Evolutionary conservation across 2,113 vertebrate species (phyloP), one percentile per base, ranked within the genome.

Genomic region (Lophius piscatorius): DNA sequence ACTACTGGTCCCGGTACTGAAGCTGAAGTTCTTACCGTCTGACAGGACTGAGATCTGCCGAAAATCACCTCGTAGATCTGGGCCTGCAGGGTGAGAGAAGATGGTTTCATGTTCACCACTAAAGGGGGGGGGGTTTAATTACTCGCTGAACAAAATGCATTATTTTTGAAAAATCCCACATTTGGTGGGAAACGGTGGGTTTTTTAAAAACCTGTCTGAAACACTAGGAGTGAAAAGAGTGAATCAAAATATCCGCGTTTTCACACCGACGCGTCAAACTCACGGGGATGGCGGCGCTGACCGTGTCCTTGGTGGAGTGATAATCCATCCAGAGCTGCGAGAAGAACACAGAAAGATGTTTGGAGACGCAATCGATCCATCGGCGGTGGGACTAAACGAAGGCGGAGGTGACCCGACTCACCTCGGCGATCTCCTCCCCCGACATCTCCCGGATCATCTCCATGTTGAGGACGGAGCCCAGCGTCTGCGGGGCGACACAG

Each of bases 261-360:
- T n/a, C n/a, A n/a, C n/a, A n/a, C n/a, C n/a, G n/a, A n/a, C n/a
- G n/a, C 12, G 23, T 59, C 1, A 3, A 34, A 93, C 97, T 95
- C 89, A 99, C 97, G 36, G 97, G 95, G 87, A 99, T 96, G 80
- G 94, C 93, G 10, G 97, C 95, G 36, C 94, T 96, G 88, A 98
- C 91, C 0, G 95, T 96, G 79, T 98, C 94, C 84, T 94, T 94
- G 22, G 83, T 84, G 46, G 95, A 90, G 81, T 92, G 98, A 86
- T 94, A 96, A 18, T 93, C 88, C 87, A 91, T 94, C 97, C 96
- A 99, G 42, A 99, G 94, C 97, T 99, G 86, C n/a, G 74, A 63
- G 54, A 24, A 57, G 1, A 86, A 55, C 36, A 11, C 5, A 39
- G 0, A 1, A 20, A 4, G n/a, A 20, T 1, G 18, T 16, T 2